Base-by-base conservation (phyloP, 1,140 invertebrate species). In the Phymastichus coffea region DNA sequence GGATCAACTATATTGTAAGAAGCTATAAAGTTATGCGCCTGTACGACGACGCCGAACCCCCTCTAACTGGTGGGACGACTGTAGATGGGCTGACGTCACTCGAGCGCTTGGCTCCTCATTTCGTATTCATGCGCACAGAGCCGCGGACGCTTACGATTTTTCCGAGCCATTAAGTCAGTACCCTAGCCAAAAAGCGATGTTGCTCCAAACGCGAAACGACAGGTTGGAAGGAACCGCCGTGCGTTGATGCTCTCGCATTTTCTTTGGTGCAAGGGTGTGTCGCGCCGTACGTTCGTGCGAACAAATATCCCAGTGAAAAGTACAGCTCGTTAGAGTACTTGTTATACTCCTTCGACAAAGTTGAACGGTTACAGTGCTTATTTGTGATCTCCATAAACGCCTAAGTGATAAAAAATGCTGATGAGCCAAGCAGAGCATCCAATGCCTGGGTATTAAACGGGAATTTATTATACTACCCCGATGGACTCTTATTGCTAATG, bases 111-210 rank as follows among this genome's bases (percentile, higher is more conserved):
- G n/a, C n/a, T n/a, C n/a, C 28, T 54, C 70, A 75, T 79, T 78
- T 75, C 56, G 65, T 74, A 79, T 79, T 79, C 77, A 75, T 76
- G 64, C 54, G 64, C 61, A 40, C 9, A 17, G n/a, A 65, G 22
- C 57, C 64, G 64, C 65, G 66, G 70, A 76, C 76, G 75, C 73
- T 69, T 77, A 68, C 66, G 73, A 76, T 77, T 74, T 77, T 79
- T 79, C 75, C 75, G 52, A 70, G 64, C 76, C 76, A 79, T 79
- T 79, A 78, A 78, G 54, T 48, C 52, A 23, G 22, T 14, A 4
- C 37, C 3, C 4, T 20, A 55, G 63, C 61, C 68, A 63, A 65
- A 70, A 71, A 79, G 62, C 65, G 70, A 79, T 78, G 73, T 76
- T 63, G 66, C 57, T 71, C 23, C 33, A 71, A 76, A 77, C 63